These are phyloP conservation scores for Ormyrus pomaceus DNA, from an alignment of 2,888 invertebrate species.

Conservation along the genomic window DNA sequence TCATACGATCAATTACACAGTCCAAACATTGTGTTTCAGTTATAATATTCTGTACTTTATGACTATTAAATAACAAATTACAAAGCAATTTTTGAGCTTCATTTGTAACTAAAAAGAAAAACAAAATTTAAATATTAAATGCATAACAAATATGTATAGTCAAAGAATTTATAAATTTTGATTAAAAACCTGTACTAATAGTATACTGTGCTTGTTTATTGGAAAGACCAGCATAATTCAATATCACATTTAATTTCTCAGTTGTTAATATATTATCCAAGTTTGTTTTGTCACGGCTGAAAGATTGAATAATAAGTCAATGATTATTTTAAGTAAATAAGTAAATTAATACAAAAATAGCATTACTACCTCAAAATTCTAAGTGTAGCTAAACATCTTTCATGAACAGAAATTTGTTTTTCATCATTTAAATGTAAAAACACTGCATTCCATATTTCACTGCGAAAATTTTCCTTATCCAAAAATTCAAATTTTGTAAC, in stretches of 20 bases:
- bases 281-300: slow-evolving; percentile 86
- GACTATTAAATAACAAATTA: slow-evolving; percentile 90
- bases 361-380: slow-evolving; percentile 81
- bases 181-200: slow-evolving; percentile 31
- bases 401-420: slow-evolving; percentile 76
- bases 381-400: slow-evolving; percentile 79
- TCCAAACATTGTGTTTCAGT: slow-evolving; percentile 63
- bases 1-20: slow-evolving; percentile 84
- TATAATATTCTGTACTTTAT: slow-evolving; percentile 78
- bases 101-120: slow-evolving; percentile 77
- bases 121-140: slow-evolving; percentile 15
- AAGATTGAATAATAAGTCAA: slow-evolving; percentile 63
- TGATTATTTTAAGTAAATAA: slow-evolving; percentile 35
- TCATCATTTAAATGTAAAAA: slow-evolving; percentile 79
- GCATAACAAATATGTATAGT: slow-evolving; percentile 20
- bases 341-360: slow-evolving; percentile 24
- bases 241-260: slow-evolving; percentile 82
- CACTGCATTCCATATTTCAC: slow-evolving; percentile 80
- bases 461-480: slow-evolving; percentile 77
- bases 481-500: slow-evolving; percentile 81
- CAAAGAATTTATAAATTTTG: slow-evolving; percentile 7
- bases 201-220: slow-evolving; percentile 31
- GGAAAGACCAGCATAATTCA: slow-evolving; percentile 81
- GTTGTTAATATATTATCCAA: slow-evolving; percentile 83
- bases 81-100: slow-evolving; percentile 93